Percentiles rank a stretch among this genome's conserved stretches.
phyloP scores from a whole-genome alignment of 37 sponge, comb jelly and placozoan genomes.

The Aphrocallistes beatrix region DNA sequence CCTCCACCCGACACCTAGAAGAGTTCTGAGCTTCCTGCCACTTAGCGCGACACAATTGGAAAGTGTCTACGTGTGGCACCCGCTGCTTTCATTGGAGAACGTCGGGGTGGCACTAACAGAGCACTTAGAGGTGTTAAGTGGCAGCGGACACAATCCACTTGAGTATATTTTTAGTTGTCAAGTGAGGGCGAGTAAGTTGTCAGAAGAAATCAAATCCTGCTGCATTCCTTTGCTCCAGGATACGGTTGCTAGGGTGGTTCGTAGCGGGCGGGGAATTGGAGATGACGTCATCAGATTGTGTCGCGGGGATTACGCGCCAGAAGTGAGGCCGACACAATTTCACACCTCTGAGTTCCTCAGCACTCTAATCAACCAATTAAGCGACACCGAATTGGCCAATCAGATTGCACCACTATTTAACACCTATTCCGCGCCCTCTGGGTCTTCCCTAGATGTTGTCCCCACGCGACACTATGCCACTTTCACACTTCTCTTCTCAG shows the following conservation, averaged over 20 bases:
- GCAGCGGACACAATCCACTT: neutral
- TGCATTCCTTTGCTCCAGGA: neutral
- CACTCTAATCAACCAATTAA: neutral
- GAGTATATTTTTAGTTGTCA: neutral
- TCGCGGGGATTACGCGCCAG: constrained; percentile 1
- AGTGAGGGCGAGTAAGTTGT: neutral
- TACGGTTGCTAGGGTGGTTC: neutral
- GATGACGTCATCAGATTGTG: neutral
- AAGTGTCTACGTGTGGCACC: constrained; percentile 16
- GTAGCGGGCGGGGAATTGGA: neutral
- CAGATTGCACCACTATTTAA: neutral
- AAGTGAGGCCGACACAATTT: neutral
- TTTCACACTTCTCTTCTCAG: neutral
- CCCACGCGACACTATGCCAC: neutral
- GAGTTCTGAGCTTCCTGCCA: neutral
- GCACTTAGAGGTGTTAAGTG: neutral
- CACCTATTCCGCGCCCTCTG: neutral
- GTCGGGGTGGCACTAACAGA: neutral
- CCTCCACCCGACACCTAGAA: neutral
- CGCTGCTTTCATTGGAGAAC: neutral
- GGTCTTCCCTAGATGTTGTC: neutral
- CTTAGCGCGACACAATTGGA: constrained; percentile 9
- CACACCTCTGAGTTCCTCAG: neutral
- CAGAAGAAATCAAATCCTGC: neutral
- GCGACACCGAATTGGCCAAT: neutral